Evolutionary conservation across 2,888 invertebrate species (phyloP).

Genomic region (Lamproptera curius): DNA sequence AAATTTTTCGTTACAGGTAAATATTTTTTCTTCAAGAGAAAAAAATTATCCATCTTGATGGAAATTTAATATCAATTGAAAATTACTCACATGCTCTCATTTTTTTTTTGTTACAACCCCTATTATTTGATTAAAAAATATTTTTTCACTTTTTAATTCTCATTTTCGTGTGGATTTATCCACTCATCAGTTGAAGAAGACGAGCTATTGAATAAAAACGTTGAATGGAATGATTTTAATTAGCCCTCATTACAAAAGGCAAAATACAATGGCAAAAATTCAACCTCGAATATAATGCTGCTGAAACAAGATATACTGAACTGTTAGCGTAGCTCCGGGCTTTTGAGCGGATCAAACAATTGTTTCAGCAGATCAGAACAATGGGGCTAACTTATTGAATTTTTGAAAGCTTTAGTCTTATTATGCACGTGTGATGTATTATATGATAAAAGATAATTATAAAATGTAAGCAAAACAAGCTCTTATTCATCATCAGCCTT

Average conservation of each 20-base stretch:
- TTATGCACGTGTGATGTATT: too few relatives aligned
- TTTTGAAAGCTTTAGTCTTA: too few relatives aligned
- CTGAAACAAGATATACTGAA: neutral
- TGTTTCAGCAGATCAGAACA: neutral
- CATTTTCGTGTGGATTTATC: neutral
- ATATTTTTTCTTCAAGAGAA: neutral
- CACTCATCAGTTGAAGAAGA: neutral
- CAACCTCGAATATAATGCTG: neutral
- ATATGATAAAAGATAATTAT: too few relatives aligned
- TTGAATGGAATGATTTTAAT: slow-evolving; percentile 5
- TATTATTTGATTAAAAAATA: too few relatives aligned
- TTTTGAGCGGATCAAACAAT: slow-evolving; percentile 1
- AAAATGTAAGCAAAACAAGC: too few relatives aligned
- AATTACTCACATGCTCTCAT: too few relatives aligned
- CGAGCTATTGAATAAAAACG: neutral
- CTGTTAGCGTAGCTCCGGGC: neutral
- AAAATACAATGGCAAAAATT: neutral
- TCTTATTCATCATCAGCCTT: too few relatives aligned
- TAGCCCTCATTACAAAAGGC: slow-evolving; percentile 2
- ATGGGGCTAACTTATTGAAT: too few relatives aligned
- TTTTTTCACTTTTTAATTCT: neutral
- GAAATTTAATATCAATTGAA: neutral
- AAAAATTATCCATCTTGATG: neutral
- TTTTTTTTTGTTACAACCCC: too few relatives aligned
- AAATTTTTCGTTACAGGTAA: neutral